These are phyloP conservation scores for Parnassius mnemosyne DNA, from an alignment of 2,888 invertebrate species.

Conservation along the genomic window DNA sequence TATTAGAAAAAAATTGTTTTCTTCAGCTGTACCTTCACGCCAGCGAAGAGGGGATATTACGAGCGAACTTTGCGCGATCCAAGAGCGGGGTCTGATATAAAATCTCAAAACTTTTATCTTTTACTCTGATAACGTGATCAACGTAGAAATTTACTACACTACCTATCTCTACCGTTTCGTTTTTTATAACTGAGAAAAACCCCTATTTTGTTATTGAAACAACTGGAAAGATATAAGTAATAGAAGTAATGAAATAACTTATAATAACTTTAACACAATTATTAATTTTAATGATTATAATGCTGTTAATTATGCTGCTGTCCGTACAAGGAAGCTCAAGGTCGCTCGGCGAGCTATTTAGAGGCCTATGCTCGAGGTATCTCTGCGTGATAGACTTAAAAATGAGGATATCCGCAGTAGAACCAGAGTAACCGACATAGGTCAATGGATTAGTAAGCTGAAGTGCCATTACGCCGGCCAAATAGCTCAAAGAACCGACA, in stretches of 20 bases:
- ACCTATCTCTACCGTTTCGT: slow-evolving; percentile 1
- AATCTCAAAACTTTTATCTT: slow-evolving; percentile 72
- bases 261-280: background rate
- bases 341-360: too few relatives aligned
- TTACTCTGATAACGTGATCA: slow-evolving; percentile 60
- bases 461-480: too few relatives aligned
- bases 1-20: slow-evolving; percentile 28
- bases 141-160: slow-evolving; percentile 31
- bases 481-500: too few relatives aligned
- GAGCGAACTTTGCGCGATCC: slow-evolving; percentile 57
- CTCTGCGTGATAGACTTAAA: too few relatives aligned
- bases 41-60: slow-evolving; percentile 44
- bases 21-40: slow-evolving; percentile 14
- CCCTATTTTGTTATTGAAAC: background rate
- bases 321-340: too few relatives aligned
- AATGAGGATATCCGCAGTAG: too few relatives aligned
- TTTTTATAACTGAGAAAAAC: slow-evolving; percentile 1
- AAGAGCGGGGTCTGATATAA: slow-evolving; percentile 57
- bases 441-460: too few relatives aligned
- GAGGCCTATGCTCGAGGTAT: too few relatives aligned
- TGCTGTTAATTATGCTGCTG: too few relatives aligned
- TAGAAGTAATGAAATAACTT: background rate
- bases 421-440: too few relatives aligned
- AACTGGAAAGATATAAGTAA: background rate
- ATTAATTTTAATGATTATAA: slow-evolving; percentile 12